These are phyloP conservation scores for Chaetura pelagica DNA, from an alignment of 2,113 vertebrate species.

Conservation along the genomic window DNA sequence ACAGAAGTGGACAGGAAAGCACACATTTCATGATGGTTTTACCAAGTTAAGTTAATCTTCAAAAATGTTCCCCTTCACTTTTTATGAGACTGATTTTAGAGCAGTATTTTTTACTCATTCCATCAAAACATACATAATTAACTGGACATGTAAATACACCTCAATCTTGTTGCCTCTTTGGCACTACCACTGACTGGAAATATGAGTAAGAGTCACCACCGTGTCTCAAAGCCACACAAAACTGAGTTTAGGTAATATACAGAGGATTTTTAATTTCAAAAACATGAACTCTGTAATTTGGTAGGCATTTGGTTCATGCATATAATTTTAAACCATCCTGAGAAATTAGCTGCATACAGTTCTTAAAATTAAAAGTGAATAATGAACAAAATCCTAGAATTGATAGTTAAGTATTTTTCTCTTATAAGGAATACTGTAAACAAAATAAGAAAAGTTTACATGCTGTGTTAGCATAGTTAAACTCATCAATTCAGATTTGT, in stretches of 20 bases:
- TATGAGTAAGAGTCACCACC: fast-evolving
- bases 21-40: neutral
- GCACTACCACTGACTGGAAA: neutral
- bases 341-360: neutral
- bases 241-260: neutral
- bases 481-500: neutral
- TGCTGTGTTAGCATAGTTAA: neutral
- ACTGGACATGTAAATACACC: neutral
- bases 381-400: neutral
- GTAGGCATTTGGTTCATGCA: fast-evolving
- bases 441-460: neutral
- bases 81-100: neutral
- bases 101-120: neutral
- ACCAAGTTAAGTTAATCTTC: neutral
- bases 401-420: neutral
- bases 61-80: neutral
- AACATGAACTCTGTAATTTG: neutral
- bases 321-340: neutral
- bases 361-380: neutral
- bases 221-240: neutral
- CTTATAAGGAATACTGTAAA: neutral
- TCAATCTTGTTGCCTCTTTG: neutral
- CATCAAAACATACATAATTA: neutral
- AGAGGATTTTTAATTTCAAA: fast-evolving
- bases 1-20: neutral